Percentiles rank a stretch among this genome's conserved stretches.
Evolutionary conservation across 2,113 vertebrate genomes (phyloP).

Genomic region (Larimichthys crocea): DNA sequence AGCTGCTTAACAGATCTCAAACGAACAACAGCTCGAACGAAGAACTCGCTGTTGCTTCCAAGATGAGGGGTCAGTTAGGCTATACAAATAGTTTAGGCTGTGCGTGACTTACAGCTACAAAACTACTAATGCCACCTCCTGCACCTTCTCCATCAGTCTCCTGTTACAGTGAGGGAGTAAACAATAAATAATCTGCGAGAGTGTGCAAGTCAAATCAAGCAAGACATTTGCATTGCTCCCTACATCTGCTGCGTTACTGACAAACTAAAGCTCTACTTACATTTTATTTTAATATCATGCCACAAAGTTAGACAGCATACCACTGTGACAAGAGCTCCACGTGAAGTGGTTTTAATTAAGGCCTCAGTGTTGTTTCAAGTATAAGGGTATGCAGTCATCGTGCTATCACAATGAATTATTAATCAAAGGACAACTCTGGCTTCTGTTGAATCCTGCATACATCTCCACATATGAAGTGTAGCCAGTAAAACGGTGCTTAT

Average conservation of each 20-base stretch:
- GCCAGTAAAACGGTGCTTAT: neutral
- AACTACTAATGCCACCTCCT: neutral
- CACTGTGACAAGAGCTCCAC: neutral
- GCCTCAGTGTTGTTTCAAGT: constrained; percentile 3
- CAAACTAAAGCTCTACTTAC: neutral
- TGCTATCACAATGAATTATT: neutral
- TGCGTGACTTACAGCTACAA: neutral
- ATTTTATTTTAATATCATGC: neutral
- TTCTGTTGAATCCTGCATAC: neutral
- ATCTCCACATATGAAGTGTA: neutral
- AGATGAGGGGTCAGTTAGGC: neutral
- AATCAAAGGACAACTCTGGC: neutral
- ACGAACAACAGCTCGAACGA: neutral
- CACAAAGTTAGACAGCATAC: neutral
- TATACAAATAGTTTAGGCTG: neutral
- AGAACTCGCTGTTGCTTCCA: neutral
- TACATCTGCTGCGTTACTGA: neutral
- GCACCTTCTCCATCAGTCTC: neutral
- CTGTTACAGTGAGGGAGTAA: neutral
- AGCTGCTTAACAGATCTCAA: neutral
- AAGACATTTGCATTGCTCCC: no score
- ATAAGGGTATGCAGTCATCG: neutral
- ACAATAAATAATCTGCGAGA: neutral
- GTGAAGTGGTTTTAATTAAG: constrained; percentile 10
- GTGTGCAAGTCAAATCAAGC: neutral